Evolutionary conservation across 2,888 invertebrate genomes (phyloP).

Genomic region (Drosophila meridionalis): DNA sequence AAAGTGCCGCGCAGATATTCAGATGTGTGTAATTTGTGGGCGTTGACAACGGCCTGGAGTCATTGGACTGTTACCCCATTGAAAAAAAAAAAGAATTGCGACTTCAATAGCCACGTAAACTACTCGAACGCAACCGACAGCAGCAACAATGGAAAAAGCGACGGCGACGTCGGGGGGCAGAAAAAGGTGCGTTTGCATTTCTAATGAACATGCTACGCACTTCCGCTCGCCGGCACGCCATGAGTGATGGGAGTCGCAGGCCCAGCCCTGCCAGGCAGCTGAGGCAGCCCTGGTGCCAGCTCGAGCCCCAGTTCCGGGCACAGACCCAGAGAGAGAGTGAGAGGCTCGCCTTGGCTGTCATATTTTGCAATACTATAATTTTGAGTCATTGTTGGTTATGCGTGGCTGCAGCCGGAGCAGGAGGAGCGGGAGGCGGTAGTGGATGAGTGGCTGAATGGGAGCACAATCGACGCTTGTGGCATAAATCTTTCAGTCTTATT

Average conservation of each 20-base stretch:
- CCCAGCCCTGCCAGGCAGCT: constrained; percentile 30
- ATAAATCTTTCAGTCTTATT: constrained; percentile 68
- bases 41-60: constrained; percentile 56
- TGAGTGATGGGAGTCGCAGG: constrained; percentile 70
- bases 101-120: constrained; percentile 58
- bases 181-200: constrained; percentile 83
- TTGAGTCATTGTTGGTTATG: constrained; percentile 61
- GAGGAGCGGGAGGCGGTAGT: neutral
- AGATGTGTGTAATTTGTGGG: constrained; percentile 74
- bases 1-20: constrained; percentile 77
- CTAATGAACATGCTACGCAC: constrained; percentile 83
- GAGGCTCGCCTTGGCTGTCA: constrained; percentile 67
- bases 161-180: constrained; percentile 27
- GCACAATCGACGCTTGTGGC: constrained; percentile 22
- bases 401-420: constrained; percentile 57
- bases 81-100: constrained; percentile 15
- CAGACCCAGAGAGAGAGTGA: constrained; percentile 1
- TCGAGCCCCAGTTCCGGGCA: constrained; percentile 19
- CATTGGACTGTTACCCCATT: constrained; percentile 50
- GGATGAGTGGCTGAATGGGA: neutral
- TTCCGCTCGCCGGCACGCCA: constrained; percentile 73
- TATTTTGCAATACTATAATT: constrained; percentile 78
- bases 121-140: constrained; percentile 63
- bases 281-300: constrained; percentile 27
- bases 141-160: constrained; percentile 31